phyloP scores from a whole-genome alignment of 1,140 invertebrate species.

The Anoplophora glabripennis region DNA sequence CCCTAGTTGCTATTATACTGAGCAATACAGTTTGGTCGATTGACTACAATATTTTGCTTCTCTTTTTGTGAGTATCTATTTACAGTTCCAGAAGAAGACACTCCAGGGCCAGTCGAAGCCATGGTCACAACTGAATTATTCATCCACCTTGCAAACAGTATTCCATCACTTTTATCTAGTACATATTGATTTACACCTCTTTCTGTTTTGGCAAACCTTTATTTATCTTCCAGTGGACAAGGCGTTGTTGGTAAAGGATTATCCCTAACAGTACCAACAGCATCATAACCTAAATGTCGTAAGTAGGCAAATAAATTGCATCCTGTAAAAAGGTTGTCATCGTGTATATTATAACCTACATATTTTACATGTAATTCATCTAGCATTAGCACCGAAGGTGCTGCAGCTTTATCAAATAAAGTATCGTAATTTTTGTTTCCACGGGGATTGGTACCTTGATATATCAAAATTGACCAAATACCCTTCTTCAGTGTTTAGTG shows the following conservation, averaged over 20 bases:
- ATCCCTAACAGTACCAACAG: constrained; percentile 28
- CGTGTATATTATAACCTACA: constrained; percentile 25
- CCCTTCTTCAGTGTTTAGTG: constrained; percentile 4
- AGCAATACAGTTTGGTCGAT: constrained; percentile 6
- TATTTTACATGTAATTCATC: constrained; percentile 15
- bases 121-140: constrained; percentile 30
- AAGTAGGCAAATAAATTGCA: constrained; percentile 18
- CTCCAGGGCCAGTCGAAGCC: constrained; percentile 27
- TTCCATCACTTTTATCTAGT: constrained; percentile 7
- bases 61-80: constrained; percentile 27
- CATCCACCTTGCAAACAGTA: constrained; percentile 15
- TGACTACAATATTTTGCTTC: constrained; percentile 15
- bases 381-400: constrained; percentile 28
- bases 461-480: constrained; percentile 27
- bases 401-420: constrained; percentile 29
- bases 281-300: constrained; percentile 18
- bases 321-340: constrained; percentile 34
- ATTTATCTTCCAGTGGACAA: constrained; percentile 24
- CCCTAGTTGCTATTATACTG: constrained; percentile 14
- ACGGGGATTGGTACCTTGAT: constrained; percentile 34
- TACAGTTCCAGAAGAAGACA: constrained; percentile 19
- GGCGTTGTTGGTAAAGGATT: constrained; percentile 23
- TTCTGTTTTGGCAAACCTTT: constrained; percentile 18
- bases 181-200: constrained; percentile 10
- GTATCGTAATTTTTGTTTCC: constrained; percentile 23